These are phyloP conservation scores for Parapsyche elsis DNA, from an alignment of 1,140 invertebrate genomes.

Conservation along the genomic window DNA sequence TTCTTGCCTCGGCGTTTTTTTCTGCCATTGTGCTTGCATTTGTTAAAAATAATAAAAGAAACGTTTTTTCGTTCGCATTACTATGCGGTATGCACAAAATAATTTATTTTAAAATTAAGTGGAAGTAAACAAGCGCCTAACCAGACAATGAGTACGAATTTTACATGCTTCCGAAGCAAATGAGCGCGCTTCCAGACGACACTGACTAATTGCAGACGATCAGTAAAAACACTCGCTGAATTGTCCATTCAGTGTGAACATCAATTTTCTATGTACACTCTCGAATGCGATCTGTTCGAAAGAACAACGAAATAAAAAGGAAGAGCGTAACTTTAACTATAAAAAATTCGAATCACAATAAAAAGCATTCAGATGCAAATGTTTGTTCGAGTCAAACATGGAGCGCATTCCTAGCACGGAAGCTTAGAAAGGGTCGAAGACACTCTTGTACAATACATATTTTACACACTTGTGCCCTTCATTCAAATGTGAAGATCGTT, in stretches of 20 bases:
- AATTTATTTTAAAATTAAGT: slow-evolving; percentile 29
- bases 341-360: slow-evolving; percentile 9
- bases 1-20: no score
- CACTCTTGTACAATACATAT: not conserved
- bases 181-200: slow-evolving; percentile 28
- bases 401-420: not conserved
- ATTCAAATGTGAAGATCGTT: not conserved
- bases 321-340: no score
- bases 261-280: slow-evolving; percentile 4
- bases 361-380: slow-evolving; percentile 22
- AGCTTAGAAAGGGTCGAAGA: not conserved
- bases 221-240: slow-evolving; percentile 25
- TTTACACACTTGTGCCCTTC: not conserved
- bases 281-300: not conserved
- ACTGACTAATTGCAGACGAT: slow-evolving; percentile 34
- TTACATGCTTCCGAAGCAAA: slow-evolving; percentile 36
- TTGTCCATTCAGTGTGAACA: not conserved
- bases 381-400: not conserved
- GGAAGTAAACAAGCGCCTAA: slow-evolving; percentile 16
- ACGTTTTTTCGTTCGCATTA: not conserved
- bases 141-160: slow-evolving; percentile 16
- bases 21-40: no score
- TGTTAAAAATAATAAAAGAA: no score
- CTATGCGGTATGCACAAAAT: slow-evolving; percentile 6
- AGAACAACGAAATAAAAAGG: not conserved